These are phyloP conservation scores for Montipora foliosa DNA, from an alignment of 64 coral and sea anemone genomes.

Conservation along the genomic window DNA sequence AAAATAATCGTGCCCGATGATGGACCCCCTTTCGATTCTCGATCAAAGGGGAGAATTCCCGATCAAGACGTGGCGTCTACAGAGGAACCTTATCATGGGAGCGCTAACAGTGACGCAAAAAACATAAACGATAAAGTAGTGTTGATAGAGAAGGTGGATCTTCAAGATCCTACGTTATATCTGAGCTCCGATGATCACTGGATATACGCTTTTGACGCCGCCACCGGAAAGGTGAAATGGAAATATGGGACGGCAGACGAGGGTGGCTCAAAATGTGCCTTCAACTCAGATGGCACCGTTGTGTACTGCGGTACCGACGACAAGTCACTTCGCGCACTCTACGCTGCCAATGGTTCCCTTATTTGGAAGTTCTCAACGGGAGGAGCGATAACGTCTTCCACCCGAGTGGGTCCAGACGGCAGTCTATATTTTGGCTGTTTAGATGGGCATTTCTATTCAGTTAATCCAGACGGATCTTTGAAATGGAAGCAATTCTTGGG, in stretches of 20 bases:
- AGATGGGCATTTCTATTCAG: conserved; percentile 83
- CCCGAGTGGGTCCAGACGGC: conserved; percentile 77
- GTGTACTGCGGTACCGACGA: conserved; percentile 98
- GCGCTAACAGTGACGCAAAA: not conserved
- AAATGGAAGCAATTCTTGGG: conserved; percentile 80
- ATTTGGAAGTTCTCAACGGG: conserved; percentile 88
- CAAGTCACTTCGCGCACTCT: conserved; percentile 82
- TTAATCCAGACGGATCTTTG: conserved; percentile 85
- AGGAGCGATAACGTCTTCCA: conserved; percentile 87
- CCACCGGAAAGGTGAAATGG: conserved; percentile 82
- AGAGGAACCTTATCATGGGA: not conserved
- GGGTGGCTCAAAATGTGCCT: conserved; percentile 85
- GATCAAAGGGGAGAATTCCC: not conserved
- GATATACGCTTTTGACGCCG: conserved; percentile 92
- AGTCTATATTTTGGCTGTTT: conserved; percentile 90
- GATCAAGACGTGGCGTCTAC: conserved; percentile 16
- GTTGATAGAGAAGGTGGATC: conserved; percentile 50
- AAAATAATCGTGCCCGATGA: conserved; percentile 66
- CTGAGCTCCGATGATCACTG: conserved; percentile 92
- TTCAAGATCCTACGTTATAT: conserved; percentile 73
- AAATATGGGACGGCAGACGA: conserved; percentile 96
- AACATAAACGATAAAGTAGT: conserved; percentile 51
- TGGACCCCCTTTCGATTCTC: conserved; percentile 24
- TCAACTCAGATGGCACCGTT: conserved; percentile 77
- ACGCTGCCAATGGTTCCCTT: conserved; percentile 79